Conservation (phyloP, 2,888 invertebrate genomes). For the Mesorhabditis spiculigera region DNA sequence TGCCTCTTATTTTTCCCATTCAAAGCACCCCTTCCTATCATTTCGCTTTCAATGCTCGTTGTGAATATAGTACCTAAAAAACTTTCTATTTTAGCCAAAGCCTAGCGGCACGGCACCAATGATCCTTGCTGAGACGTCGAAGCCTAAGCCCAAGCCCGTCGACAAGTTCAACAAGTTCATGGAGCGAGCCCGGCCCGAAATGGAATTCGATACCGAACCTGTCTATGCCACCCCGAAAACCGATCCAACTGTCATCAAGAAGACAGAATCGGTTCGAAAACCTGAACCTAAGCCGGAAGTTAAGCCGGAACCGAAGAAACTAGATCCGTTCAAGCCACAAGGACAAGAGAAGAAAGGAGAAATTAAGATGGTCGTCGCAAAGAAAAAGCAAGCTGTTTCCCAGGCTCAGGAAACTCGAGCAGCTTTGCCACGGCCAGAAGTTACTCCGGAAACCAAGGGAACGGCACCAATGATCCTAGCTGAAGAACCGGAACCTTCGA, state of each 20-base stretch:
- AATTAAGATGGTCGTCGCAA: constrained; percentile 1
- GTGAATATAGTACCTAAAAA: neutral
- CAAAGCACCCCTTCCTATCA: neutral
- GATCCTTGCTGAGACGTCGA: neutral
- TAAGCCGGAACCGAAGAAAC: neutral
- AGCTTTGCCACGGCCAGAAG: neutral
- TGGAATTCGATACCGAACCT: neutral
- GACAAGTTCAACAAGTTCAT: neutral
- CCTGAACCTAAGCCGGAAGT: neutral
- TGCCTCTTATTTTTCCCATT: neutral
- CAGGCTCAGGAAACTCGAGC: neutral
- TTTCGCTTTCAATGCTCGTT: neutral
- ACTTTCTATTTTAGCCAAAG: neutral
- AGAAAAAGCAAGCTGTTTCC: neutral
- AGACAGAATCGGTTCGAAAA: neutral
- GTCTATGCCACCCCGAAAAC: neutral
- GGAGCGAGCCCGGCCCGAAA: neutral
- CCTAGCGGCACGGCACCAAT: constrained; percentile 5
- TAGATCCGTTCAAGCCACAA: neutral
- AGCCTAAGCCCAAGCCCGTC: neutral
- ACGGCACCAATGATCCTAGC: neutral
- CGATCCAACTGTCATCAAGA: constrained; percentile 1
- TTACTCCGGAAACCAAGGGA: neutral
- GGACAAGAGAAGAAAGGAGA: constrained; percentile 2
- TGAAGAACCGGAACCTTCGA: neutral